These are phyloP conservation scores for Pithys albifrons DNA, from an alignment of 2,113 vertebrate genomes.

Conservation along the genomic window DNA sequence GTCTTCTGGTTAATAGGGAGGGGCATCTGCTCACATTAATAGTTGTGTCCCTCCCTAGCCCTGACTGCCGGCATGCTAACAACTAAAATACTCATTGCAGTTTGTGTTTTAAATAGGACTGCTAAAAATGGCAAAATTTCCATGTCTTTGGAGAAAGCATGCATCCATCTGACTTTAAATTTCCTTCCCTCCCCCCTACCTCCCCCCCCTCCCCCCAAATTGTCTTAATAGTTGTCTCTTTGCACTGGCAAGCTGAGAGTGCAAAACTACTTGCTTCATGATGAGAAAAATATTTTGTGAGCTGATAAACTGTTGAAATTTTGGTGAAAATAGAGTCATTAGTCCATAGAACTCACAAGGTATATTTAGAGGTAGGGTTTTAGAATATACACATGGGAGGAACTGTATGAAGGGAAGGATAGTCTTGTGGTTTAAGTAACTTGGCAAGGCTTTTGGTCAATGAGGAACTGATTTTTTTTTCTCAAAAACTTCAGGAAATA, in stretches of 20 bases:
- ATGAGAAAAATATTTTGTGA: not conserved
- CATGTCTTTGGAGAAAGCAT: slow-evolving; percentile 31
- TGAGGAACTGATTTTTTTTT: not conserved
- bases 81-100: slow-evolving; percentile 28
- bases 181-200: not conserved
- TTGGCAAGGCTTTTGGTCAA: not conserved
- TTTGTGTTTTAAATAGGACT: slow-evolving; percentile 52
- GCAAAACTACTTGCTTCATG: not conserved
- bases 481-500: not conserved
- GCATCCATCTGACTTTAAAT: not conserved
- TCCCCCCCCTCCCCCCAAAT: not conserved
- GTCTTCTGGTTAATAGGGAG: not conserved
- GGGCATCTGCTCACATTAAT: not conserved
- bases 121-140: slow-evolving; percentile 61
- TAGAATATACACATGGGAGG: not conserved
- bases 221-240: not conserved
- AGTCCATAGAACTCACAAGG: not conserved
- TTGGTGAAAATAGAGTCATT: not conserved
- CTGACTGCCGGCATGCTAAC: slow-evolving; percentile 40
- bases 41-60: not conserved
- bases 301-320: not conserved
- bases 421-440: not conserved
- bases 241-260: not conserved
- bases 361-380: not conserved
- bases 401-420: not conserved